Conservation (phyloP, 2,113 vertebrate species). For the Mystacornis crossleyi region DNA sequence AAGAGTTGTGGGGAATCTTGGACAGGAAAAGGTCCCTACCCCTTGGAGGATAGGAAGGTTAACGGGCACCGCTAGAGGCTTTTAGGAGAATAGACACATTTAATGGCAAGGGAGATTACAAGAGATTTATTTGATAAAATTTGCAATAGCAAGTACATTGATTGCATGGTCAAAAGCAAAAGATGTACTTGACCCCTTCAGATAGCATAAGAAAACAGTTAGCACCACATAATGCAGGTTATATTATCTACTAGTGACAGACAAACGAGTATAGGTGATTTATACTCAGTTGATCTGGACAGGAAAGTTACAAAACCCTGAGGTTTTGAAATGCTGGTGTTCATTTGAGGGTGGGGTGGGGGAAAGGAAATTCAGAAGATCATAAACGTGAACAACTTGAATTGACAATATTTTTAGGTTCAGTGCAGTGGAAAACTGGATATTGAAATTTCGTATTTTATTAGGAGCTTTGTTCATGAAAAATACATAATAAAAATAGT, state of each 20-base stretch:
- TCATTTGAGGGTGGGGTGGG: fast-evolving
- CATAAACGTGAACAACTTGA: background rate
- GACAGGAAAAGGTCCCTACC: background rate
- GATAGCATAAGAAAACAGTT: background rate
- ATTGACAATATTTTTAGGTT: background rate
- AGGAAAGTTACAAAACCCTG: background rate
- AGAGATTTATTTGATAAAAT: background rate
- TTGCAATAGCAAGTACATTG: background rate
- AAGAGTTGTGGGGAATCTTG: background rate
- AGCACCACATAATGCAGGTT: background rate
- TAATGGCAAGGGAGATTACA: background rate
- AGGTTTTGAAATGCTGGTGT: background rate
- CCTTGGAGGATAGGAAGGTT: background rate
- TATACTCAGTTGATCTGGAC: background rate
- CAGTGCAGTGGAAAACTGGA: background rate
- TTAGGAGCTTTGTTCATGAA: background rate
- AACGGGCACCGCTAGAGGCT: background rate
- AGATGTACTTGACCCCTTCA: background rate
- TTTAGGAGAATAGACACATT: background rate
- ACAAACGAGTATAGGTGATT: background rate
- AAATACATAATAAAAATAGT: background rate
- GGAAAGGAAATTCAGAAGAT: background rate
- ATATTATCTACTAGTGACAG: background rate
- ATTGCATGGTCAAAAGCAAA: background rate
- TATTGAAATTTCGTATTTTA: background rate